Base-by-base conservation (phyloP, 1,140 invertebrate genomes). In the Ganaspis sp. region DNA sequence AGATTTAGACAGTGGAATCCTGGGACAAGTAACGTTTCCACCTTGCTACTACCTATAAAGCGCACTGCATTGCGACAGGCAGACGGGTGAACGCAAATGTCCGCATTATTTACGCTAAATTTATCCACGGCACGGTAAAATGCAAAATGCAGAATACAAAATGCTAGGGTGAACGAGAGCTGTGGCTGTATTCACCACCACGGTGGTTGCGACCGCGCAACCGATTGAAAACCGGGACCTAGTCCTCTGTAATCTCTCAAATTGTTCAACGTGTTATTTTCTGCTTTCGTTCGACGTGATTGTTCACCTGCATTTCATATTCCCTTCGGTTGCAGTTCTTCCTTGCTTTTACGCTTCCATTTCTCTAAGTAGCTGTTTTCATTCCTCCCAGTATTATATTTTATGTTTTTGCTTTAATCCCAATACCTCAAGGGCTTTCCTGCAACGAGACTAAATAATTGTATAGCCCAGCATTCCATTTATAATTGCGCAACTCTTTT, bases 61-160 rank as follows among this genome's bases (percentile, higher is more conserved):
- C 77, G 77, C 70, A 77, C 81, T 77, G 79, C 81, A 81, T 73
- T 83, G 81, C 79, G 80, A 72, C 81, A 83, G 79, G 79, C 80
- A 83, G 77, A 77, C 79, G 79, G 77, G 72, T 45, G 53, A 85
- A 83, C 84, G 82, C 79, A 77, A 83, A 83, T 83, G 80, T 74
- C 82, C 79, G 79, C 84, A 83, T 85, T 85, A 85, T 85, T 85
- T 79, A 85, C 82, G 82, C 82, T 81, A 83, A 85, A 85, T 85
- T 85, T 85, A 83, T 83, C 84, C 79, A 54, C 69, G 75, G 79
- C 78, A 45, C 77, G 72, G 72, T 45, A 81, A 81, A 84, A 82
- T 80, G 77, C 77, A 81, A 53, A 81, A 79, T 79, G 73, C 71
- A 53, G 69, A 79, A 83, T 80, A 74, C 75, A 81, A 76, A 83